Conservation (phyloP, 92 coral and sea anemone species). For the Phymanthus crucifer region DNA sequence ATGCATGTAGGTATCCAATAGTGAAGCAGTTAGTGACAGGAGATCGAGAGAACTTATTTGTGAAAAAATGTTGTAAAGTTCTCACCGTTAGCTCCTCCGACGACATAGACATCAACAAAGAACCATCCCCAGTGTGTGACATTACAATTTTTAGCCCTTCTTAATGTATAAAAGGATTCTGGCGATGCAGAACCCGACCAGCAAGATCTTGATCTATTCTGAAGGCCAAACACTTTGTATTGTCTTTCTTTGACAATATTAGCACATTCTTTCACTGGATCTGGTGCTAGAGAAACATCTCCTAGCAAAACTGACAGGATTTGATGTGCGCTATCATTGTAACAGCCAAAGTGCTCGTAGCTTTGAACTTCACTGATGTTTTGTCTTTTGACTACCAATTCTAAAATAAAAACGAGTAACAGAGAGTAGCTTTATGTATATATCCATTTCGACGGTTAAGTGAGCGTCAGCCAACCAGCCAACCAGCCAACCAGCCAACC, state of each 20-base stretch:
- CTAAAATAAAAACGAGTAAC: background rate
- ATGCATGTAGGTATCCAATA: too few species aligned
- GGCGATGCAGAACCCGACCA: slow-evolving; percentile 3
- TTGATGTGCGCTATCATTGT: background rate
- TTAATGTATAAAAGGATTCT: background rate
- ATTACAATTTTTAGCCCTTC: background rate
- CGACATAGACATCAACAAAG: slow-evolving; percentile 24
- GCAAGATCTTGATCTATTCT: slow-evolving; percentile 4
- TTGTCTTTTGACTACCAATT: background rate
- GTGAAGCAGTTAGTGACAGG: too few species aligned
- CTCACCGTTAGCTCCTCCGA: background rate
- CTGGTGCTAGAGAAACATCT: background rate
- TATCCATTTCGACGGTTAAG: background rate
- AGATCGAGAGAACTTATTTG: too few species aligned
- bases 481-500: too few species aligned
- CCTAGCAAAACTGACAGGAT: background rate
- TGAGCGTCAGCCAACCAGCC: too few species aligned
- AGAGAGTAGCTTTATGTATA: background rate
- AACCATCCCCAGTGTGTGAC: background rate
- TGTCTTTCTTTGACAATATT: background rate
- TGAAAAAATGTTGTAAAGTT: too few species aligned
- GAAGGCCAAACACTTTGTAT: background rate
- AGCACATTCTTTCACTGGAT: slow-evolving; percentile 9
- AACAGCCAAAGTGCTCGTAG: slow-evolving; percentile 27
- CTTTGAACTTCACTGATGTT: background rate